Percentiles rank a stretch among this genome's conserved stretches.
Evolutionary conservation across 1,140 invertebrate genomes (phyloP).

Genomic region (Babylonia areolata): DNA sequence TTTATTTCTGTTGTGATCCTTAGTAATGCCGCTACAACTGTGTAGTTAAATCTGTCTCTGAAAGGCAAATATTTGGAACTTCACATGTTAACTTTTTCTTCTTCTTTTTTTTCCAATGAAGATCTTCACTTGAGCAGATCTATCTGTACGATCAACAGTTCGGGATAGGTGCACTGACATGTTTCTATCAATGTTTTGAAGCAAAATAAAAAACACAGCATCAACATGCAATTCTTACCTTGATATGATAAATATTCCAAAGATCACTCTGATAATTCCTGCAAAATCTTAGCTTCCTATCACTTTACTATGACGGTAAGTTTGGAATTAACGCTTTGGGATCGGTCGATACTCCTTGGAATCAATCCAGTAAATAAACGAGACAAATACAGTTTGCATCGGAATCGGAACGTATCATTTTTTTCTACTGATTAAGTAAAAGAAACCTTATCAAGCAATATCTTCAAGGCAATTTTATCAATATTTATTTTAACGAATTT

Average conservation of each 20-base stretch:
- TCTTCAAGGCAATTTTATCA: too few species aligned
- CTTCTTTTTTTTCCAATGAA: too few species aligned
- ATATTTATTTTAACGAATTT: too few species aligned
- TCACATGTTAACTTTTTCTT: too few species aligned
- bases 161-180: background rate
- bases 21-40: too few species aligned
- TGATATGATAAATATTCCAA: background rate
- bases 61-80: too few species aligned
- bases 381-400: background rate
- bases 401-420: background rate
- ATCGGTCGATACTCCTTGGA: conserved; percentile 23
- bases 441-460: background rate
- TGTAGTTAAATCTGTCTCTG: too few species aligned
- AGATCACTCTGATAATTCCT: background rate
- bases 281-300: background rate
- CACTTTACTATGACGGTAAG: background rate
- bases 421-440: background rate
- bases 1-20: too few species aligned
- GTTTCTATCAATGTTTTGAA: background rate
- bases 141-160: background rate
- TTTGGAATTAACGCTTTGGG: background rate
- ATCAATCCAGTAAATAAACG: conserved; percentile 35
- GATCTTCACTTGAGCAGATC: background rate
- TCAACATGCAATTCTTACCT: background rate
- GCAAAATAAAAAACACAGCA: background rate